Evolutionary conservation across 2,113 vertebrate species (phyloP).

Genomic region (Lophochroa leadbeateri): DNA sequence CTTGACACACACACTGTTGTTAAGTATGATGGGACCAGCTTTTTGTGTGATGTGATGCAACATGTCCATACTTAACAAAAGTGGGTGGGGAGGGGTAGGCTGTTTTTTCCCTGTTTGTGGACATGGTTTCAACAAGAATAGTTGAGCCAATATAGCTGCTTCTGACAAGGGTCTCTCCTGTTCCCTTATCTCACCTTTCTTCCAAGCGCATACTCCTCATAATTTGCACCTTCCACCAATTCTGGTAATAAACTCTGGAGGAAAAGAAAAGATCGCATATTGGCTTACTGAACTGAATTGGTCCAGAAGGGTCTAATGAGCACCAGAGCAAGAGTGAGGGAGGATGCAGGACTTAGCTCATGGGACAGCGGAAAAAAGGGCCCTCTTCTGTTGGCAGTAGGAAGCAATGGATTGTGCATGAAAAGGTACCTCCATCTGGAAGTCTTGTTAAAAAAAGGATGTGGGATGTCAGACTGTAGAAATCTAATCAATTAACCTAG

Average conservation of each 20-base stretch:
- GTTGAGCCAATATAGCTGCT: neutral
- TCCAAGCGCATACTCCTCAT: neutral
- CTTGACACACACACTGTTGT: neutral
- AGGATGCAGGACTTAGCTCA: neutral
- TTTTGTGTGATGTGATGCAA: neutral
- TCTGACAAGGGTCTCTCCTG: neutral
- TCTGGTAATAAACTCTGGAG: neutral
- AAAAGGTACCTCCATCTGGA: neutral
- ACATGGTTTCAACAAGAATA: neutral
- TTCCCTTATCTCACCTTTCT: neutral
- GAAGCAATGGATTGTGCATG: neutral
- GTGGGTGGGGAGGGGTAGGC: fast-evolving
- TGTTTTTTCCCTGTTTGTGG: neutral
- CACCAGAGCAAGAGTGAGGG: neutral
- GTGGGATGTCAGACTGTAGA: neutral
- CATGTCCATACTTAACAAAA: neutral
- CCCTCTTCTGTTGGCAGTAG: neutral
- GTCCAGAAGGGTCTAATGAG: neutral
- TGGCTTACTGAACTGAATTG: neutral
- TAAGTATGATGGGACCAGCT: neutral
- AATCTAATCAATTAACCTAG: neutral
- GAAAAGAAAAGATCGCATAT: neutral
- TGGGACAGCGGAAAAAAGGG: fast-evolving
- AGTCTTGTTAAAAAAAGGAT: neutral
- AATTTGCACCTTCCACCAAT: neutral